Base-by-base conservation (phyloP, 2,797 vertebrate genomes). In the Hipposideros larvatus region DNA sequence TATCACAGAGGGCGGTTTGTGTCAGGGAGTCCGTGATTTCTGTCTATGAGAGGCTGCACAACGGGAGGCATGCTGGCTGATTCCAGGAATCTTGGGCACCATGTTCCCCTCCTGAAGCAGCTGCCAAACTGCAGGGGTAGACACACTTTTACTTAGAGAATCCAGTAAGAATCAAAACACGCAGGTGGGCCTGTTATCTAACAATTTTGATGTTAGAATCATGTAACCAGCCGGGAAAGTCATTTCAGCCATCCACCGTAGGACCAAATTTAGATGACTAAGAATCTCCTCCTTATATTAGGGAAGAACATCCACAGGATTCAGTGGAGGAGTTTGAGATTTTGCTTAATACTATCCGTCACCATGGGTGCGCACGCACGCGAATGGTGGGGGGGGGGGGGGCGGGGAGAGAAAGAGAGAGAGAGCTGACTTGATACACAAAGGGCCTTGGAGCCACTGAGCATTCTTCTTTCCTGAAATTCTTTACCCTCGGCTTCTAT, bases 1-100 rank as follows among this genome's bases (percentile, higher is more conserved):
- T 46, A 61, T 48, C 90, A 87, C 97, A 96, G 94, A 95, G 70
- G 11, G 85, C 41, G 26, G 87, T 93, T 79, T 94, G 89, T 95
- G 91, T 96, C 65, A 13, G 61, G 78, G 83, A 46, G 28, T 24
- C 18, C 18, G 94, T 57, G 94, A 46, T 79, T 93, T 92, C 90
- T 73, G 55, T 63, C 73, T 91, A 77, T 37, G 26, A 70, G 41
- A 55, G 70, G 90, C 92, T 59, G 53, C 16, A 43, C 63, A 57
- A 5, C 55, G 34, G 59, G 66, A n/a, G 31, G 59, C 61, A 28
- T 34, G 26, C 68, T 61, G 87, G 85, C 90, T 11, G 77, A 84
- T 65, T 74, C 61, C 11, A 31, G 89, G 90, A 66, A 57, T 75
- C 79, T 73, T 5, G 11, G 46, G 43, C 31, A 65, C 94, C 70